These are phyloP conservation scores for Chrysoperla carnea DNA, from an alignment of 1,140 invertebrate species.

Conservation along the genomic window DNA sequence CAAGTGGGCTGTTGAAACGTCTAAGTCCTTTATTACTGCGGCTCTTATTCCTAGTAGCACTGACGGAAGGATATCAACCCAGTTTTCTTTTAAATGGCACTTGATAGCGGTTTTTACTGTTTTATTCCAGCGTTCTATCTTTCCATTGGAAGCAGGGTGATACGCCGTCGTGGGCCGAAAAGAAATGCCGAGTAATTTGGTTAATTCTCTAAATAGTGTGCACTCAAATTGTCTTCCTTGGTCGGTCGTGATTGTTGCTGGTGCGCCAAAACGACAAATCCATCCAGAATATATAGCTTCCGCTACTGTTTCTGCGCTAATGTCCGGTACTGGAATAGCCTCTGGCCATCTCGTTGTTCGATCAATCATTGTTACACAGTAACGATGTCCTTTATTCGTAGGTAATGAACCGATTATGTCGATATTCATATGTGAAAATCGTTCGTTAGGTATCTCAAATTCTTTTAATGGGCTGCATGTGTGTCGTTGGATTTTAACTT, in stretches of 20 bases:
- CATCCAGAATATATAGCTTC: conserved; percentile 15
- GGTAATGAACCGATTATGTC: conserved; percentile 15
- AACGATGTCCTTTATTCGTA: not conserved
- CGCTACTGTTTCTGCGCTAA: conserved; percentile 9
- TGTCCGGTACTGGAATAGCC: conserved; percentile 7
- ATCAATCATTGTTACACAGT: conserved; percentile 8
- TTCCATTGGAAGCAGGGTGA: conserved; percentile 14
- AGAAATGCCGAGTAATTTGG: conserved; percentile 1
- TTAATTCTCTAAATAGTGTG: conserved; percentile 6
- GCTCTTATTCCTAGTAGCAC: conserved; percentile 17
- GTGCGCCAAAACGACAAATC: conserved; percentile 12
- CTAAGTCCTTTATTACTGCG: conserved; percentile 10
- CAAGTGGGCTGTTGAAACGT: conserved; percentile 10
- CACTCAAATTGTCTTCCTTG: conserved; percentile 20
- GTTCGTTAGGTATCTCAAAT: conserved; percentile 5
- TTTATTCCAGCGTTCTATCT: conserved; percentile 11
- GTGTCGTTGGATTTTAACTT: conserved; percentile 10
- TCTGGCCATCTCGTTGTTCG: conserved; percentile 14
- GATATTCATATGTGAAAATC: conserved; percentile 14
- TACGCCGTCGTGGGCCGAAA: conserved; percentile 12
- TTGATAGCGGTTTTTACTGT: conserved; percentile 10
- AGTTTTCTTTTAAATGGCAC: conserved; percentile 6
- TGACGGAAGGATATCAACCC: conserved; percentile 11
- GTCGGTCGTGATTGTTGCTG: conserved; percentile 15
- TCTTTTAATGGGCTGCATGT: conserved; percentile 1